phyloP scores from a whole-genome alignment of 2,113 vertebrate genomes.

The Machaerirhynchus nigripectus region DNA sequence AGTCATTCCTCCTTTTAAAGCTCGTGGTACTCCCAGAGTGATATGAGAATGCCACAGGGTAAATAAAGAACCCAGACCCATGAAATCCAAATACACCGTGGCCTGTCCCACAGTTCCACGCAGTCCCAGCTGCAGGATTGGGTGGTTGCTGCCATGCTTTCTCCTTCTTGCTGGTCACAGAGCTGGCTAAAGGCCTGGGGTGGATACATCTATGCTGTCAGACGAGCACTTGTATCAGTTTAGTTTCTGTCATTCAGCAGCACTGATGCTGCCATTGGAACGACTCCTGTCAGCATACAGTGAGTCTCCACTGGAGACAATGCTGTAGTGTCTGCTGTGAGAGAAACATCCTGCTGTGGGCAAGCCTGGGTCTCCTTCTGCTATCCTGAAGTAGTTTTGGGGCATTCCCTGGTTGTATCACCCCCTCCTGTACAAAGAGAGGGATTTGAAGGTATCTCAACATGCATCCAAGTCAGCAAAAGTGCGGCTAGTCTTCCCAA shows the following conservation, averaged over 20 bases:
- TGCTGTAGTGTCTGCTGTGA: background rate
- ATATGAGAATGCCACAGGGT: background rate
- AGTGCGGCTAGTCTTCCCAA: background rate
- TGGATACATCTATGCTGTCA: background rate
- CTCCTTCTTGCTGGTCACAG: background rate
- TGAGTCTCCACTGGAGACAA: background rate
- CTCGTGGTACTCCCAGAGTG: background rate
- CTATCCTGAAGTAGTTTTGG: background rate
- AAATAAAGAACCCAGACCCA: background rate
- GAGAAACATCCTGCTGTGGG: background rate
- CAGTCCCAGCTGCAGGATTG: background rate
- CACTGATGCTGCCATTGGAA: background rate
- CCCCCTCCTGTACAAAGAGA: background rate
- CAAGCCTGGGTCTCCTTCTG: background rate
- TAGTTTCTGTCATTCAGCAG: background rate
- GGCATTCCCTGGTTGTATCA: background rate
- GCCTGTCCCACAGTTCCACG: rapidly evolving
- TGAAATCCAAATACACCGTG: background rate
- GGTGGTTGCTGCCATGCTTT: background rate
- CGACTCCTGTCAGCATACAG: background rate
- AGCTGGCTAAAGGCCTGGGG: background rate
- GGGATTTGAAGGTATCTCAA: background rate
- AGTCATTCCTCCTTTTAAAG: background rate
- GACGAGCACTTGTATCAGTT: background rate
- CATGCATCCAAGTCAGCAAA: background rate